Conservation (phyloP, 2,113 vertebrate genomes). For the Rhinolophus ferrumequinum region DNA sequence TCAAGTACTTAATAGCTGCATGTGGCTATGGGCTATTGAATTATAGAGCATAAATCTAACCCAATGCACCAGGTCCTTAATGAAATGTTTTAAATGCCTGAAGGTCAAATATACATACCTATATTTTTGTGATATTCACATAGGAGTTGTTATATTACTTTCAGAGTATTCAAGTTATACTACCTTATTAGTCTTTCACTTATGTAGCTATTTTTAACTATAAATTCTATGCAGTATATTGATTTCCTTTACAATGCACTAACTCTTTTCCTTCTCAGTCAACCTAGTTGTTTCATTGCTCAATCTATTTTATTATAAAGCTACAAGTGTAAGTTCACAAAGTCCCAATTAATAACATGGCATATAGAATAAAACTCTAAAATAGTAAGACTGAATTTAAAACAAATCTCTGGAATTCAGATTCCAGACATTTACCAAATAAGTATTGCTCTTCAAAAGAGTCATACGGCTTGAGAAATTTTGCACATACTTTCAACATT, state of each 20-base stretch:
- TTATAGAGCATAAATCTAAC: background rate
- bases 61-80: background rate
- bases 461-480: background rate
- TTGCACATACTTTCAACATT: background rate
- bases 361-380: background rate
- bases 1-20: background rate
- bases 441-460: background rate
- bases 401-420: background rate
- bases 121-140: background rate
- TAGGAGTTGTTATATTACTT: background rate
- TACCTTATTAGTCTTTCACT: background rate
- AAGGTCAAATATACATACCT: background rate
- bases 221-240: background rate
- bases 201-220: background rate
- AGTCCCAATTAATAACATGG: background rate
- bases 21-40: background rate
- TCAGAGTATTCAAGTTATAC: background rate
- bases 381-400: background rate
- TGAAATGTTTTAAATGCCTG: background rate
- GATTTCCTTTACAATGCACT: background rate
- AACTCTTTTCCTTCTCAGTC: background rate
- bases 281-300: conserved; percentile 4
- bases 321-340: background rate
- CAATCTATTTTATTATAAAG: background rate
- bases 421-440: background rate